Percentiles rank a stretch among this genome's conserved stretches.
phyloP scores from a whole-genome alignment of 92 coral and sea anemone genomes.

The Epizoanthus fatuus region DNA sequence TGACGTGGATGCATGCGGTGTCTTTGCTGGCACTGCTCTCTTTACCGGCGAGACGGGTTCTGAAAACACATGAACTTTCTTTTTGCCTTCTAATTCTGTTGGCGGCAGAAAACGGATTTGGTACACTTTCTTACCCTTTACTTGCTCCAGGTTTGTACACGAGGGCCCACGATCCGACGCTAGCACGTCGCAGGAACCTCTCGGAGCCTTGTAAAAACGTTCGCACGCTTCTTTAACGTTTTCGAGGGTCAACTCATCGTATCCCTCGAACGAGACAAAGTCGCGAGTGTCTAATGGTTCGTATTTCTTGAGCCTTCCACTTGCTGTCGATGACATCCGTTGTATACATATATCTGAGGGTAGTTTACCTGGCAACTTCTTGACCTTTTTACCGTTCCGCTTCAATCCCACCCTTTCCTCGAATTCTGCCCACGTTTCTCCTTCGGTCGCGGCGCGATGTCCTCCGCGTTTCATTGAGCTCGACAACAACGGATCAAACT shows the following conservation, averaged over 20 bases:
- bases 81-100: not conserved
- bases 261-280: slow-evolving; percentile 49
- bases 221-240: slow-evolving; percentile 51
- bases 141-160: slow-evolving; percentile 47
- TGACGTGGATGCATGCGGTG: not conserved
- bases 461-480: slow-evolving; percentile 9
- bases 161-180: slow-evolving; percentile 49
- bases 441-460: slow-evolving; percentile 29
- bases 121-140: slow-evolving; percentile 53
- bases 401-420: slow-evolving; percentile 75
- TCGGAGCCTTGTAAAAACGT: slow-evolving; percentile 21
- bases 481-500: no score
- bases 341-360: slow-evolving; percentile 32
- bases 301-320: slow-evolving; percentile 32
- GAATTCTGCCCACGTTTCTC: slow-evolving; percentile 74
- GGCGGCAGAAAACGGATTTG: slow-evolving; percentile 45
- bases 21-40: no score
- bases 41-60: not conserved
- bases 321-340: slow-evolving; percentile 31
- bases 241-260: slow-evolving; percentile 39
- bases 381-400: slow-evolving; percentile 50
- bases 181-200: slow-evolving; percentile 48
- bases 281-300: slow-evolving; percentile 55
- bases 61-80: no score
- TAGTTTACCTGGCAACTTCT: slow-evolving; percentile 19